These are phyloP conservation scores for Dusona sp. DNA, from an alignment of 2,888 invertebrate genomes.

Conservation along the genomic window DNA sequence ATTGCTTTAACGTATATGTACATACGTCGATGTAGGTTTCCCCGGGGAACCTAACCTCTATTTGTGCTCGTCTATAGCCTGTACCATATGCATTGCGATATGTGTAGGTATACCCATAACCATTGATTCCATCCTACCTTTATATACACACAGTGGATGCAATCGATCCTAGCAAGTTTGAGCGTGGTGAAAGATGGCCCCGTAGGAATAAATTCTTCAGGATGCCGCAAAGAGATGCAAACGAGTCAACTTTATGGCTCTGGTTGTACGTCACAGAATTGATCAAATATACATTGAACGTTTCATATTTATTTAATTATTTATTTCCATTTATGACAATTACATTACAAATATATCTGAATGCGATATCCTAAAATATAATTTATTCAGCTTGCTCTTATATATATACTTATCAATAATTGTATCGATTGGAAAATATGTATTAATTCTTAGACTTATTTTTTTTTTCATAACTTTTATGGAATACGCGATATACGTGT, in stretches of 20 bases:
- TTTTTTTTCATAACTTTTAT: background rate
- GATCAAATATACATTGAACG: background rate
- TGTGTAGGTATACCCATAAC: slow-evolving; percentile 14
- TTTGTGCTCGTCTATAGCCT: slow-evolving; percentile 42
- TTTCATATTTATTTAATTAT: background rate
- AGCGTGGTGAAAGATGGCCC: slow-evolving; percentile 2
- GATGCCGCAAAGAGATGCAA: slow-evolving; percentile 11
- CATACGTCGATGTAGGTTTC: slow-evolving; percentile 43
- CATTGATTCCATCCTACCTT: slow-evolving; percentile 31
- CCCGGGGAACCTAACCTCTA: slow-evolving; percentile 41
- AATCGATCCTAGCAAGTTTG: slow-evolving; percentile 45
- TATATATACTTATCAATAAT: background rate
- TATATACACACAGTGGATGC: slow-evolving; percentile 3
- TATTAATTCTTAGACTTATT: background rate
- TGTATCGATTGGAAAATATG: background rate
- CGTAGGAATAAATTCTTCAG: background rate
- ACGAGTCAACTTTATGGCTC: slow-evolving; percentile 12
- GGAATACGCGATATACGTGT: background rate
- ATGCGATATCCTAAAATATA: background rate
- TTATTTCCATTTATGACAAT: background rate
- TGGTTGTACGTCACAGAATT: background rate
- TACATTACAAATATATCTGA: background rate
- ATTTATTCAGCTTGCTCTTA: background rate
- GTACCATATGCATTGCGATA: slow-evolving; percentile 15
- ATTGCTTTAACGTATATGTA: slow-evolving; percentile 42